Base-by-base conservation (phyloP, 2,888 invertebrate genomes). In the Drosophila anomalata region DNA sequence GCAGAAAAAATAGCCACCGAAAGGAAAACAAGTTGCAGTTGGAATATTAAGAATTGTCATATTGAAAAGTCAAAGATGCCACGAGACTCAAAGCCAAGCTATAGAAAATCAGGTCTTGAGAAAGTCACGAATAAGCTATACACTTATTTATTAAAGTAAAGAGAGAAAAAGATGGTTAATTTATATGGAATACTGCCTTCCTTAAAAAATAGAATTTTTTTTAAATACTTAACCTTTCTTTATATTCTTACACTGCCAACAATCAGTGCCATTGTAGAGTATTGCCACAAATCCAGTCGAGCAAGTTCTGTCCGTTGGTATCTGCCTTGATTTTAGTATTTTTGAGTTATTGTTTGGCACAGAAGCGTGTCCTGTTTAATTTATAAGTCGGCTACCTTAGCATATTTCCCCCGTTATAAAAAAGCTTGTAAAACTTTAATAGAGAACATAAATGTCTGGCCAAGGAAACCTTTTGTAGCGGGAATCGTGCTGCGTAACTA, bases 31-130 rank as follows among this genome's bases (percentile, higher is more conserved):
- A 82, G 73, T 77, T 79, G 87, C 72, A 50, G 51, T 73, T 81
- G 74, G 81, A 88, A 88, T 87, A 88, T 88, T 86, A 83, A 88
- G 88, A 88, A 83, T 79, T 83, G 88, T 85, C 87, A 84, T 88
- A 84, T 82, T 74, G 79, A 79, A 68, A 76, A 79, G 75, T 63
- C 79, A 51, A 31, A 63, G 79, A 75, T 78, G 82, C 79, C 79
- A 71, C 26, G 42, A 52, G 36, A 73, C 66, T 63, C 81, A 80
- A 84, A 74, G 76, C 67, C 71, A 76, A 69, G 63, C 11, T 9
- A 29, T 22, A 26, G 39, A 31, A 26, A 29, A 60, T n/a, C 36
- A 12, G 46, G 14, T 46, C 9, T 20, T 7, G 2, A n/a, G 6
- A 31, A 39, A 12, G 17, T 22, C n/a, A 20, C 31, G 44, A 24